Percentiles rank a stretch among this genome's conserved stretches.
phyloP scores from a whole-genome alignment of 2,113 vertebrate species.

The Nannobrachium achirus region DNA sequence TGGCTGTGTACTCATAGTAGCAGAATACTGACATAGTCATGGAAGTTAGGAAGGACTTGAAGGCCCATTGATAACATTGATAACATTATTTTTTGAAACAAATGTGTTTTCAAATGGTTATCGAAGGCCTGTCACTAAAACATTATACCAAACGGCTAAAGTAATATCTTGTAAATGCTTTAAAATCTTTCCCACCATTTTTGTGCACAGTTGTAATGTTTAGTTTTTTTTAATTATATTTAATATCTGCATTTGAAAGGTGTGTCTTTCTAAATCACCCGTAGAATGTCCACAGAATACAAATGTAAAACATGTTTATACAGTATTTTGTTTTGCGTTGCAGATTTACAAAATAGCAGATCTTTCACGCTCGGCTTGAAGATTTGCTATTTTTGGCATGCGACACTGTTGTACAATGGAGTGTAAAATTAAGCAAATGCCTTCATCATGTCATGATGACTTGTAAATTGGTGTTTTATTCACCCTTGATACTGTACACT shows the following conservation, averaged over 20 bases:
- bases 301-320: slow-evolving; percentile 23
- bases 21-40: neutral
- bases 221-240: slow-evolving; percentile 40
- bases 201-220: neutral
- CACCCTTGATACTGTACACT: slow-evolving; percentile 34
- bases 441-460: slow-evolving; percentile 42
- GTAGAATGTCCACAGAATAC: slow-evolving; percentile 46
- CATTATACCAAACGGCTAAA: slow-evolving; percentile 30
- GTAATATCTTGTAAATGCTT: slow-evolving; percentile 54
- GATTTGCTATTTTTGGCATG: too few species aligned
- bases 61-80: slow-evolving; percentile 13
- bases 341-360: too few species aligned
- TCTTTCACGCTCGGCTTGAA: too few species aligned
- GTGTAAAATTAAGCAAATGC: neutral
- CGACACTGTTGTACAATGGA: too few species aligned
- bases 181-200: slow-evolving; percentile 13
- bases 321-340: too few species aligned
- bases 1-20: slow-evolving; percentile 2
- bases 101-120: slow-evolving; percentile 41
- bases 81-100: slow-evolving; percentile 8
- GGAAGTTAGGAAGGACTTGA: neutral
- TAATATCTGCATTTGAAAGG: slow-evolving; percentile 29
- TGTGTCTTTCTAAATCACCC: slow-evolving; percentile 42
- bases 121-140: slow-evolving; percentile 39
- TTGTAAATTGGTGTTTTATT: slow-evolving; percentile 35